A percentile compares a stretch with the other conserved stretches of the same genome.
Conservation (phyloP, 2,888 invertebrate genomes). For the Hymenopus coronatus region DNA sequence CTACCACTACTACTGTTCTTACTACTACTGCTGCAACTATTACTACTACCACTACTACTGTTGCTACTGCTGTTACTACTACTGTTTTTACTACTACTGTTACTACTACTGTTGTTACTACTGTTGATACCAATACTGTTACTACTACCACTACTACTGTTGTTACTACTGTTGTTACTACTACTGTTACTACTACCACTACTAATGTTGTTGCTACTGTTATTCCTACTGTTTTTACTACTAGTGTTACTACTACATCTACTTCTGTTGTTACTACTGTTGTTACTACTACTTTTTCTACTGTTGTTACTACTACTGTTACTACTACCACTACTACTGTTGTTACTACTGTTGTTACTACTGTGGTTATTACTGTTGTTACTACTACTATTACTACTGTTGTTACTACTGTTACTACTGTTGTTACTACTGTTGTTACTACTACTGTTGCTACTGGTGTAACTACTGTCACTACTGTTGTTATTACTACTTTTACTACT, state of each 20-base stretch:
- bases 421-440: neutral
- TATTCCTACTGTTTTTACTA: neutral
- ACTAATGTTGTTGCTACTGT: no score
- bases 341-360: neutral
- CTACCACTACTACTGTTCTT: neutral
- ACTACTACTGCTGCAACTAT: neutral
- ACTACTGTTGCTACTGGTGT: neutral
- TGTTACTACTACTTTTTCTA: neutral
- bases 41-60: neutral
- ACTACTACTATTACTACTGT: no score
- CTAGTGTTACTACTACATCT: neutral
- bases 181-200: no score
- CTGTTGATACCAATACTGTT: neutral
- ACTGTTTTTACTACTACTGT: no score
- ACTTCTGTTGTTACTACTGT: neutral
- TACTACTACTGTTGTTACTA: neutral
- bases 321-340: neutral
- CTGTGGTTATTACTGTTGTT: neutral
- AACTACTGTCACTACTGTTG: neutral
- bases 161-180: neutral
- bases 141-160: neutral
- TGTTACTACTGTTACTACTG: no score
- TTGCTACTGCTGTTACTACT: neutral
- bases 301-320: neutral
- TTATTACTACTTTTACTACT: neutral